Percentiles rank a stretch among this genome's conserved stretches.
phyloP scores from a whole-genome alignment of 2,888 invertebrate genomes.

The Brenthis hecate region DNA sequence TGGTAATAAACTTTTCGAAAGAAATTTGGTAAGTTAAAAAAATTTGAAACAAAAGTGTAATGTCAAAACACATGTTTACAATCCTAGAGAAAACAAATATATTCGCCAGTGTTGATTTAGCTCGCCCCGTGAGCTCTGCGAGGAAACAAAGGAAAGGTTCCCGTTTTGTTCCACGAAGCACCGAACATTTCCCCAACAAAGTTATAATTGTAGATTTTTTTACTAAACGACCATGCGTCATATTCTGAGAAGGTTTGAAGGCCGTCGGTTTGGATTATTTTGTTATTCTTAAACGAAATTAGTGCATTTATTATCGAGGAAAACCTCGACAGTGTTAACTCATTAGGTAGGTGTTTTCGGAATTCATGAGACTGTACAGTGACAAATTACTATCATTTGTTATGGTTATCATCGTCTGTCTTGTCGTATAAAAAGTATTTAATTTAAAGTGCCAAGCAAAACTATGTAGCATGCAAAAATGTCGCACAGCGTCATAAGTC shows the following conservation, averaged over 20 bases:
- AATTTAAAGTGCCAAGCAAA: conserved; percentile 21
- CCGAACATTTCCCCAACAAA: conserved; percentile 56
- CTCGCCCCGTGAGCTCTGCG: conserved; percentile 54
- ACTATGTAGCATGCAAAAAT: neutral
- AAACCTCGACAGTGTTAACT: conserved; percentile 59
- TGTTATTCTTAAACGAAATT: conserved; percentile 53
- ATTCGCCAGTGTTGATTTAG: conserved; percentile 60
- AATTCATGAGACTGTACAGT: conserved; percentile 50
- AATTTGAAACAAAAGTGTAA: conserved; percentile 35
- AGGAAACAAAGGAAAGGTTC: conserved; percentile 70
- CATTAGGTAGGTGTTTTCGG: conserved; percentile 63
- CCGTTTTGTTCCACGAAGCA: conserved; percentile 54
- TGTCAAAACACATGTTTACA: conserved; percentile 62
- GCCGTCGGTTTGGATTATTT: conserved; percentile 57
- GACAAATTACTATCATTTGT: conserved; percentile 56
- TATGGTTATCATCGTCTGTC: conserved; percentile 55
- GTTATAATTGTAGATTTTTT: conserved; percentile 62
- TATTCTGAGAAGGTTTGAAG: conserved; percentile 70
- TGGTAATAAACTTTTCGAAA: conserved; percentile 29
- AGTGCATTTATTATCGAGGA: conserved; percentile 56
- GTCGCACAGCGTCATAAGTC: too few relatives aligned
- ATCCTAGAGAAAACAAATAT: conserved; percentile 49
- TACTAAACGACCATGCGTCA: conserved; percentile 54
- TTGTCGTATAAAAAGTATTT: conserved; percentile 35
- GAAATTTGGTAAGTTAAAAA: conserved; percentile 20